Evolutionary conservation across 2,113 vertebrate genomes (phyloP), one percentile per base, ranked within the genome.

Genomic region (Corythaixoides concolor): DNA sequence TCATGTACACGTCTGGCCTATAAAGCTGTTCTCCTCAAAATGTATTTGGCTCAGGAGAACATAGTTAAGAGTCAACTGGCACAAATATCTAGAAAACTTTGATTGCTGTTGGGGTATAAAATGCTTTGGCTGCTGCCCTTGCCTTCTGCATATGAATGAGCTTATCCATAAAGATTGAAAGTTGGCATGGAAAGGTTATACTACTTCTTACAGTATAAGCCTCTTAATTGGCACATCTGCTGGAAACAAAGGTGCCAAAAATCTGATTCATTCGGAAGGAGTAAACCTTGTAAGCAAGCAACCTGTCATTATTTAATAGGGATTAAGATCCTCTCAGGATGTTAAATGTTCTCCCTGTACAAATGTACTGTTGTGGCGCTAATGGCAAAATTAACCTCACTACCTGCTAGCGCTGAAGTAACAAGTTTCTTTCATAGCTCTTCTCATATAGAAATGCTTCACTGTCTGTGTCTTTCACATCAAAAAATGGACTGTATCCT

Each of bases 221-320:
- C 41, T 89, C 89, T 85, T 97, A 96, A 93, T 85, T 95, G 94
- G 89, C 89, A 89, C 74, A 93, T 96, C 95, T 97, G 89, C 92
- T 95, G 66, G 74, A 88, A 95, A 85, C 53, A 83, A 91, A 97
- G 59, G 74, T 95, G 94, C 92, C 94, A 97, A 89, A 91, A 96
- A 79, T 47, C 23, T 85, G 92, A 88, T 89, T 95, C 58, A 80
- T 59, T 94, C 1, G 0, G 55, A 93, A 91, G 75, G 50, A 89
- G 78, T 37, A 94, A 84, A 79, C 78, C 70, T 80, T 66, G 50
- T 85, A 91, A 89, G 67, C 95, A 89, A 73, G 60, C 33, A 95
- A 67, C 49, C 41, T 89, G 73, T 67, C 89, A 59, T 72, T 76
- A 88, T 88, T 95, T 96, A 89, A 79, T 23, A 69, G 59, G 81